Percentiles rank a stretch among this genome's conserved stretches.
Conservation (phyloP, 2,888 invertebrate species). For the Mesorhabditis sp. region DNA sequence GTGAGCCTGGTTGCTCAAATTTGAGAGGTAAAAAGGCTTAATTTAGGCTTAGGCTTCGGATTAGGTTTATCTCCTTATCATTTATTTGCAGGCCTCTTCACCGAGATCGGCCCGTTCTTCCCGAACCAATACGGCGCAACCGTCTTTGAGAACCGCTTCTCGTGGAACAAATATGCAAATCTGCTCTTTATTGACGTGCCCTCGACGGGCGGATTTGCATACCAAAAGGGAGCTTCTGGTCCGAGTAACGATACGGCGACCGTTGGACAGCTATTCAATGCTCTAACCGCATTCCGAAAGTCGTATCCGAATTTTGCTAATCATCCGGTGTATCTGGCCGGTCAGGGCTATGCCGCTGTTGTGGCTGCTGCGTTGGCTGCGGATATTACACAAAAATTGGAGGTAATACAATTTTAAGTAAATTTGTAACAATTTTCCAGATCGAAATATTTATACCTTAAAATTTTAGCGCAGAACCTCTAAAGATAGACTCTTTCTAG, state of each 20-base stretch:
- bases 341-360: not conserved
- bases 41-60: not conserved
- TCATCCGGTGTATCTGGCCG: not conserved
- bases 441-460: too few species aligned
- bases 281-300: not conserved
- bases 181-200: conserved; percentile 4
- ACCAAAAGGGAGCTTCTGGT: not conserved
- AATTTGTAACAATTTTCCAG: too few species aligned
- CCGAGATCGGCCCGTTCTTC: not conserved
- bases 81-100: not conserved
- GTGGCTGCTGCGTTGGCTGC: not conserved
- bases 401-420: not conserved
- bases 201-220: not conserved
- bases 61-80: not conserved
- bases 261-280: not conserved
- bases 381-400: not conserved
- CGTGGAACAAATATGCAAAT: not conserved
- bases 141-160: not conserved
- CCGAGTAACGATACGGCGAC: not conserved
- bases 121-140: not conserved
- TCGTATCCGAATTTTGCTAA: conserved; percentile 6
- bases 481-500: not conserved
- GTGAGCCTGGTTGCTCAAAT: not conserved
- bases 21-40: not conserved
- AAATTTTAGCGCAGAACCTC: too few species aligned